A percentile compares a stretch with the other conserved stretches of the same genome.
Conservation (phyloP, 2,888 invertebrate species). For the Shargacucullia verbasci region DNA sequence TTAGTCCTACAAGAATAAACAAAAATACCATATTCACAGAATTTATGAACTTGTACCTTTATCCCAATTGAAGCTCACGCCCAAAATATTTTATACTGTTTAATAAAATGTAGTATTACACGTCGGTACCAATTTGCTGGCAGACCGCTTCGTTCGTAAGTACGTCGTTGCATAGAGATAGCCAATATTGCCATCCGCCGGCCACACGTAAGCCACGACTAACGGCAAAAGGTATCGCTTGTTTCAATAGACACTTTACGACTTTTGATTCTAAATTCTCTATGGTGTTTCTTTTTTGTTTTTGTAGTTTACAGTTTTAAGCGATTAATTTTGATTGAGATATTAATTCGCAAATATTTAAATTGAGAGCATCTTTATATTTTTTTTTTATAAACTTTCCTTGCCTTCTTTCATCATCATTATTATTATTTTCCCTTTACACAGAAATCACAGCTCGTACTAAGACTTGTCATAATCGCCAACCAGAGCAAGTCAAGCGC, state of each 20-base stretch:
- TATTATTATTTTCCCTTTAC: no score
- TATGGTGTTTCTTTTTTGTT: constrained; percentile 52
- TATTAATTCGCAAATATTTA: no score
- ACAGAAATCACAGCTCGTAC: no score
- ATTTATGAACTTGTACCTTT: no score
- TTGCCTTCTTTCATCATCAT: no score
- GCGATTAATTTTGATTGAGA: no score
- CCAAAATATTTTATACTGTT: constrained; percentile 16
- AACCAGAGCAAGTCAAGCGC: no score
- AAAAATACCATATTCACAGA: no score
- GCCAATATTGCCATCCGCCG: constrained; percentile 66
- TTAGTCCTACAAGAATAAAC: no score
- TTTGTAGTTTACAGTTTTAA: background rate
- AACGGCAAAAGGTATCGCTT: constrained; percentile 59
- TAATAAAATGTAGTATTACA: constrained; percentile 41
- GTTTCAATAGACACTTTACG: constrained; percentile 62
- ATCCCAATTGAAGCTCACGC: background rate
- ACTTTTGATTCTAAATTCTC: constrained; percentile 66
- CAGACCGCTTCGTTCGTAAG: constrained; percentile 43
- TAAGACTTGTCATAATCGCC: no score
- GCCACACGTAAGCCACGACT: constrained; percentile 62
- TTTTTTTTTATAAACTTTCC: no score
- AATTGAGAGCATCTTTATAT: no score
- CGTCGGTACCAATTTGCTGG: constrained; percentile 43
- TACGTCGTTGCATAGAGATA: constrained; percentile 59